Evolutionary conservation across 1,140 invertebrate species (phyloP).

Genomic region (Brachionus manjavacas): DNA sequence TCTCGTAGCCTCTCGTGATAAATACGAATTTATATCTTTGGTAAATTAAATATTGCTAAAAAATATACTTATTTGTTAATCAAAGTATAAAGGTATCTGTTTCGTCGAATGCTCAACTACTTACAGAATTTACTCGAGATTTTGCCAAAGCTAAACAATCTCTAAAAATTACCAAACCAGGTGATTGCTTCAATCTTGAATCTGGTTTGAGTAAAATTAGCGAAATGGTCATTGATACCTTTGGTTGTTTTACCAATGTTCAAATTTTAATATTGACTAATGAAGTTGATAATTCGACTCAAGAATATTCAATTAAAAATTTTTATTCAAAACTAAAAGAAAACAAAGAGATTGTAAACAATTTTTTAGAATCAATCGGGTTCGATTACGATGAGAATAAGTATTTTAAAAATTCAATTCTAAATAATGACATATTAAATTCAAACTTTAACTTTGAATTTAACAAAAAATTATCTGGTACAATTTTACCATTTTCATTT

Average conservation of each 20-base stretch:
- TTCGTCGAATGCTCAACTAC: neutral
- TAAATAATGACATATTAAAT: neutral
- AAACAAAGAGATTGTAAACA: neutral
- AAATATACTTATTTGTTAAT: neutral
- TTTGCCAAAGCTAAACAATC: neutral
- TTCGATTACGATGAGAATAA: neutral
- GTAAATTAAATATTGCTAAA: neutral
- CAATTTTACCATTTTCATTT: constrained; percentile 1
- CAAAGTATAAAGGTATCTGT: neutral
- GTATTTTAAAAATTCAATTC: constrained; percentile 1
- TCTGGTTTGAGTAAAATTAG: neutral
- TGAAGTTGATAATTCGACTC: neutral
- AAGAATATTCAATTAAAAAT: constrained; percentile 12
- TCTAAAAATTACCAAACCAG: neutral
- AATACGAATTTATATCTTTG: constrained; percentile 13
- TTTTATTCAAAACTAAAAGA: constrained; percentile 9
- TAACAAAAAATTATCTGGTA: neutral
- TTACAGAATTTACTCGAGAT: constrained; percentile 1
- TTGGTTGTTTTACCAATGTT: constrained; percentile 14
- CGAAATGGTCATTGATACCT: neutral
- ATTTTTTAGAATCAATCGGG: neutral
- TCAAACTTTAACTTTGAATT: constrained; percentile 15
- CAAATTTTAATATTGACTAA: neutral
- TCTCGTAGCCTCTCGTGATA: neutral
- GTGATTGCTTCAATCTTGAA: neutral